Conservation (phyloP, 2,797 vertebrate species). For the Melanotaenia maccullochi region DNA sequence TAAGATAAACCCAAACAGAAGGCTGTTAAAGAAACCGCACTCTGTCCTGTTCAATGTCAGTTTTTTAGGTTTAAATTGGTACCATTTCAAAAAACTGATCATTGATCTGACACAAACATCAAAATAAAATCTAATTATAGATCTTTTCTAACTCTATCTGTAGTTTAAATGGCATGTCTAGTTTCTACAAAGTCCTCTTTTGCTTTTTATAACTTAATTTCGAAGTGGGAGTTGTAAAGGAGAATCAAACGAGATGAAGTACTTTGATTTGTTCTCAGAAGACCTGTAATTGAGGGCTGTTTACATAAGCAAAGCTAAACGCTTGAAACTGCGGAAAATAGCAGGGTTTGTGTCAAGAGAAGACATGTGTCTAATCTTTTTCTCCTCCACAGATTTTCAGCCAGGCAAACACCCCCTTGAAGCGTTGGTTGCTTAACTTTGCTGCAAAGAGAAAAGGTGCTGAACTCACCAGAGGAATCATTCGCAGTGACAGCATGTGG, state of each 20-base stretch:
- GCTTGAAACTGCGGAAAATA: background rate
- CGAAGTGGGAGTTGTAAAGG: too few relatives aligned
- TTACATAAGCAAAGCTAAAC: background rate
- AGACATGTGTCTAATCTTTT: background rate
- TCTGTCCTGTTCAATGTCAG: background rate
- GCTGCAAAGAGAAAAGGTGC: conserved; percentile 92
- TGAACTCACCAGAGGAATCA: conserved; percentile 91
- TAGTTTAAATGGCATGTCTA: background rate
- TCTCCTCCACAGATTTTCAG: conserved; percentile 90
- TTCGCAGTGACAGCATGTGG: conserved; percentile 94
- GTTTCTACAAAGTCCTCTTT: background rate
- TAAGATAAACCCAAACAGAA: conserved; percentile 60
- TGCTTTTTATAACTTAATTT: background rate
- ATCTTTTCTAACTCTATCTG: background rate
- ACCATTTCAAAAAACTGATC: background rate
- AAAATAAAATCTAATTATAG: background rate
- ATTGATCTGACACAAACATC: background rate
- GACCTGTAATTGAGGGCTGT: background rate
- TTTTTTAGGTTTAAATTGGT: background rate
- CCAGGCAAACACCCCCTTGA: conserved; percentile 91
- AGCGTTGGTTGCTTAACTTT: conserved; percentile 96
- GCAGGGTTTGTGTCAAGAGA: background rate
- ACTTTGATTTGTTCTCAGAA: background rate
- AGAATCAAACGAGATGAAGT: background rate
- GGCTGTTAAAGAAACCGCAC: background rate